Percentiles rank a stretch among this genome's conserved stretches.
phyloP scores from a whole-genome alignment of 1,140 invertebrate genomes.

The Holcopasites calliopsidis region DNA sequence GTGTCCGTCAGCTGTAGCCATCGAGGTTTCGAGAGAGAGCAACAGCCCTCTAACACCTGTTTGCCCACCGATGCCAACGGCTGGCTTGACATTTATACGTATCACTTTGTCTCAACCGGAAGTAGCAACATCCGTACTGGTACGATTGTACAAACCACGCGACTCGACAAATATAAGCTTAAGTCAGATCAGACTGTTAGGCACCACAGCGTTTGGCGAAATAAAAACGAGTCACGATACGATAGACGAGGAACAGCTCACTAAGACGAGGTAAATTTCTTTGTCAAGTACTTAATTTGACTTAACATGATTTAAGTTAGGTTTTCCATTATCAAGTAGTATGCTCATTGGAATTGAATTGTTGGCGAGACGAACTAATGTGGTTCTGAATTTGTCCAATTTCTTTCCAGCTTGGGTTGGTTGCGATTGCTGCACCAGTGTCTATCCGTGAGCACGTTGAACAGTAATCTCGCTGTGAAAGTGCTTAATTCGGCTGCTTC shows the following conservation, averaged over 20 bases:
- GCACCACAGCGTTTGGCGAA: constrained; percentile 88
- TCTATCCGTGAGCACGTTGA: constrained; percentile 80
- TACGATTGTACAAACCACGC: constrained; percentile 88
- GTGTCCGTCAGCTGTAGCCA: constrained; percentile 93
- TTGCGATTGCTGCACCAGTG: constrained; percentile 85
- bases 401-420: constrained; percentile 83
- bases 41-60: constrained; percentile 83
- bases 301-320: too few species aligned
- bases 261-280: constrained; percentile 76
- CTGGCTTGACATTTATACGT: constrained; percentile 91
- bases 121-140: constrained; percentile 85
- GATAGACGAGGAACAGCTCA: constrained; percentile 76
- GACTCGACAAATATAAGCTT: constrained; percentile 93
- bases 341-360: not conserved
- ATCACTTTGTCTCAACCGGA: constrained; percentile 90
- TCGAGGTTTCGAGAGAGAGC: constrained; percentile 85
- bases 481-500: constrained; percentile 83
- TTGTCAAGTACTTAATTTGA: too few species aligned
- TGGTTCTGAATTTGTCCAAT: not conserved
- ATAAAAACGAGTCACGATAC: constrained; percentile 74
- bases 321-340: not conserved
- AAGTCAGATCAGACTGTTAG: constrained; percentile 92
- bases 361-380: not conserved
- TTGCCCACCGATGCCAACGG: constrained; percentile 87
- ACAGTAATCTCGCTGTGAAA: constrained; percentile 74